These are phyloP conservation scores for Dendrophyllia cribrosa DNA, from an alignment of 64 coral and sea anemone species.

Conservation along the genomic window DNA sequence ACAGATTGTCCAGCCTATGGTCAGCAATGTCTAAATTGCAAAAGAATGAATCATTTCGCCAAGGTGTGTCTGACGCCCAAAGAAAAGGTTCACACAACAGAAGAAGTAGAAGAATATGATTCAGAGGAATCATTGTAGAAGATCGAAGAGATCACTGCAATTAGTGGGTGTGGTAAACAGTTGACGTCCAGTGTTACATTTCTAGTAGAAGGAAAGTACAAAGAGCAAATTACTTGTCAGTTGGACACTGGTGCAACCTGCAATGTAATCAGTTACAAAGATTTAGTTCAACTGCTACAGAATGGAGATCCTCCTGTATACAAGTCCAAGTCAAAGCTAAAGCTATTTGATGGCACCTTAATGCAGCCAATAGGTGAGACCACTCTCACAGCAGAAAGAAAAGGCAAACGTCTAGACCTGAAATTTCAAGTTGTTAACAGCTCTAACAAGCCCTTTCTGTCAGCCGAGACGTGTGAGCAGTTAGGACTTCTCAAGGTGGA, in stretches of 20 bases:
- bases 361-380: constrained; percentile 17
- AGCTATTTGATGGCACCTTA: constrained; percentile 51
- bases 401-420: constrained; percentile 17
- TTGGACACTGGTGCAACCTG: constrained; percentile 61
- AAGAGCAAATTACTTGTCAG: constrained; percentile 48
- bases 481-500: constrained; percentile 54
- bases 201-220: constrained; percentile 57
- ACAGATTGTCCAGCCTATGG: constrained; percentile 55
- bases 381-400: background rate
- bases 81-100: background rate
- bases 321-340: constrained; percentile 24
- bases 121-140: background rate
- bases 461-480: constrained; percentile 48
- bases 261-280: constrained; percentile 26
- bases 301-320: constrained; percentile 4
- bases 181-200: constrained; percentile 60
- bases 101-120: background rate
- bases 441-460: constrained; percentile 23
- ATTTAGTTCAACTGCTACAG: constrained; percentile 30
- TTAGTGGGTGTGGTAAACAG: constrained; percentile 63
- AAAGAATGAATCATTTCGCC: background rate
- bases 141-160: constrained; percentile 23
- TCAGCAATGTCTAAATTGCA: background rate
- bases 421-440: constrained; percentile 34
- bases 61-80: background rate